These are phyloP conservation scores for Nycticryphes semicollaris DNA, from an alignment of 2,113 vertebrate species.

Conservation along the genomic window DNA sequence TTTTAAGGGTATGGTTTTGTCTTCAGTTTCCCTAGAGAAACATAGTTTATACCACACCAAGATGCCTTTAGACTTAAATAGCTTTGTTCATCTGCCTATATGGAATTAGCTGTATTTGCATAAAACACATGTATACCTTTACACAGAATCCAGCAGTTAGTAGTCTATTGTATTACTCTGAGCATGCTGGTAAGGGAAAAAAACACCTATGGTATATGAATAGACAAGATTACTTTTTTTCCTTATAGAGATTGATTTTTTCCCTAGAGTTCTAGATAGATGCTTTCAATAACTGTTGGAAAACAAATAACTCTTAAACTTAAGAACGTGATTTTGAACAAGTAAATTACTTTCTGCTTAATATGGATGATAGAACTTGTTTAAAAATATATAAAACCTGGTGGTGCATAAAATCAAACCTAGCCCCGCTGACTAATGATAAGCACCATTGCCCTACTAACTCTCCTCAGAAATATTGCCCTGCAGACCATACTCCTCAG, in stretches of 20 bases:
- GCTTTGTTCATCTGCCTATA: not conserved
- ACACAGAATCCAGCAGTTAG: not conserved
- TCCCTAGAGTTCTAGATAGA: not conserved
- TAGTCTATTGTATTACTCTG: not conserved
- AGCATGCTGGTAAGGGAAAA: not conserved
- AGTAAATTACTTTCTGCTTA: not conserved
- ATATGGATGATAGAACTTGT: not conserved
- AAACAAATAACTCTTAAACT: not conserved
- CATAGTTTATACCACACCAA: not conserved
- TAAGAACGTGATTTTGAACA: not conserved
- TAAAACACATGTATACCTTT: not conserved
- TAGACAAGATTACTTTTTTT: not conserved
- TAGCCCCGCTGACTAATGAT: not conserved
- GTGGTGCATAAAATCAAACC: not conserved
- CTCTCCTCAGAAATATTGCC: not conserved
- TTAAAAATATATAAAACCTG: not conserved
- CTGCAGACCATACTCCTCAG: not conserved
- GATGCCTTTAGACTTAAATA: not conserved
- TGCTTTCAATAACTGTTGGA: not conserved
- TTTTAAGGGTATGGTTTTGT: not conserved
- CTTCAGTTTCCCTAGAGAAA: not conserved
- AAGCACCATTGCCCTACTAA: not conserved
- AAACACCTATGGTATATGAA: accelerated
- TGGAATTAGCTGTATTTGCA: not conserved
- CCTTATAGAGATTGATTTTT: not conserved